Evolutionary conservation across 2,888 invertebrate species (phyloP), one percentile per base, ranked within the genome.

Genomic region (Apodemia duryi): DNA sequence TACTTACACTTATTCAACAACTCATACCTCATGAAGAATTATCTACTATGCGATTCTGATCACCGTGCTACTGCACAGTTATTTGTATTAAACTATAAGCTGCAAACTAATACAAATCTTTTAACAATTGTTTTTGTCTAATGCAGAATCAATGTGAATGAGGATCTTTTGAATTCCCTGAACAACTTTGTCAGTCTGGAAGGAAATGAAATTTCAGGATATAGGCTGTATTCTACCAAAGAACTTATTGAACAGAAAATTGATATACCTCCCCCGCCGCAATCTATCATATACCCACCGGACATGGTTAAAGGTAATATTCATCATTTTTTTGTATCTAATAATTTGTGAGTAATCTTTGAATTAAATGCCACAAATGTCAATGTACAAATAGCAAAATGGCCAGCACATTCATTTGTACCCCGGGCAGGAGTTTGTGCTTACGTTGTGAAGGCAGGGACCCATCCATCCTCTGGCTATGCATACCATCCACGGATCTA

Each of bases 141-240:
- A n/a, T 51, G 61, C 73, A 92, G 93, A 70, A 78, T 93, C 41
- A 74, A 75, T 6, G 82, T 91, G 2, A 88, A 93, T 68, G 80
- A 86, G 51, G 83, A 85, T 35, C 66, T 93, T 2, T 79, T 84
- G 67, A 70, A 80, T n/a, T 68, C 80, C 29, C 69, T 92, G 6
- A 78, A 78, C 62, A 84, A 90, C 65, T 93, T 88, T 70, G 81
- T 92, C n/a, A 78, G 80, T 6, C 67, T 94, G 57, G 81, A 88
- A 63, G 80, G 88, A 9, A 87, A 86, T 51, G 71, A 78, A 1
- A 75, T 76, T 3, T 72, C 79, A 0, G 72, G 74, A 11, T 93
- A 87, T 71, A 80, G 79, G 67, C 72, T 93, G 41, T 70, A 78
- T 6, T 71, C 80, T 0, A 80, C 78, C 0, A 71, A 81, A 1